Evolutionary conservation across 1,140 invertebrate species (phyloP).

Genomic region (Aporrectodea caliginosa): DNA sequence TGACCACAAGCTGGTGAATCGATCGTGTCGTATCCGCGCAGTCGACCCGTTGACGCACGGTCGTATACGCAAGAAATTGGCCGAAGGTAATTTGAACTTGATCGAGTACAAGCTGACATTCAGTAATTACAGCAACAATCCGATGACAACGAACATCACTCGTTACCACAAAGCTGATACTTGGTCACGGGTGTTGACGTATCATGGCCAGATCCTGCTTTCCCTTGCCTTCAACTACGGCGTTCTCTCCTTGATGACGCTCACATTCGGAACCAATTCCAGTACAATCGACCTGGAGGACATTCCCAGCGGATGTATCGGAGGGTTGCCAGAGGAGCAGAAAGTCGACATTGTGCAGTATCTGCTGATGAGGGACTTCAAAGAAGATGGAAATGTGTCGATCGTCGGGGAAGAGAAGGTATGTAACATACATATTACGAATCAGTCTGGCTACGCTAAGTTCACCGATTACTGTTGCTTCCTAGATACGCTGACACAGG

Average conservation of each 20-base stretch:
- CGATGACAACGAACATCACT: constrained; percentile 15
- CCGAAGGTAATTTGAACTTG: constrained; percentile 18
- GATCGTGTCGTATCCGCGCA: constrained; percentile 1
- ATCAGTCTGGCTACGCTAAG: constrained; percentile 32
- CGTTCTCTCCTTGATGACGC: constrained; percentile 49
- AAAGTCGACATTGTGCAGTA: constrained; percentile 38
- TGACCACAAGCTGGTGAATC: too few species aligned
- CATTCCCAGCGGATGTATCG: constrained; percentile 45
- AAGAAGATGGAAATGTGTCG: constrained; percentile 20
- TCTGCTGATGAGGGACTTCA: constrained; percentile 41
- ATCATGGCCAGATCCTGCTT: constrained; percentile 49
- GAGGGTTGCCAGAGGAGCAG: constrained; percentile 36
- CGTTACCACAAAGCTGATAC: constrained; percentile 21
- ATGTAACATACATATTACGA: constrained; percentile 45
- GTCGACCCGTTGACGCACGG: background rate
- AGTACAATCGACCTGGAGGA: constrained; percentile 39
- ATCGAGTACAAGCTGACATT: constrained; percentile 31
- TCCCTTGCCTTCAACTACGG: constrained; percentile 52
- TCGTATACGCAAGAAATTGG: background rate
- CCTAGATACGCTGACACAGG: background rate
- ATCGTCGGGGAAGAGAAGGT: constrained; percentile 30
- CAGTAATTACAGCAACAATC: constrained; percentile 29
- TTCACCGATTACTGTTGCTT: constrained; percentile 30
- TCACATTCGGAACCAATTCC: constrained; percentile 24
- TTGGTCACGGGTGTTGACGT: constrained; percentile 45